These are phyloP conservation scores for Spodoptera litura DNA, from an alignment of 1,140 invertebrate species.

Conservation along the genomic window DNA sequence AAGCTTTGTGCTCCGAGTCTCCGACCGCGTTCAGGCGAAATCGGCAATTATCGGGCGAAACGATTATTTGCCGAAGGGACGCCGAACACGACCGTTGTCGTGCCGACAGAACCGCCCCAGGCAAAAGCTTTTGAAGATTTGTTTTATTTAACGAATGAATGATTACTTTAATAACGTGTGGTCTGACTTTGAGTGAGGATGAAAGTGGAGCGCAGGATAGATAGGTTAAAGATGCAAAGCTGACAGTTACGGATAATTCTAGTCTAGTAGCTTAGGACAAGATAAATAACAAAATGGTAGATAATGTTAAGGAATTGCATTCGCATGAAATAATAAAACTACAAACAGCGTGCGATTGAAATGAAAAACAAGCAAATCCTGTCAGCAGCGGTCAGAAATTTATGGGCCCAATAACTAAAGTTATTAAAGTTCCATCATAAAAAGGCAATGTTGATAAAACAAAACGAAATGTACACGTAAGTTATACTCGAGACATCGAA, in stretches of 20 bases:
- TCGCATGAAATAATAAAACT: constrained; percentile 1
- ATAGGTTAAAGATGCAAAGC: background rate
- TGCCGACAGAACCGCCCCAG: constrained; percentile 45
- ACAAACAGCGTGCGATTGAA: background rate
- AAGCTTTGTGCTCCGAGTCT: constrained; percentile 33
- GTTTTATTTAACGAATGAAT: constrained; percentile 42
- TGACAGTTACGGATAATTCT: background rate
- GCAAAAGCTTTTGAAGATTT: constrained; percentile 34
- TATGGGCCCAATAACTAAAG: constrained; percentile 22
- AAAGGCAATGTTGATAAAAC: background rate
- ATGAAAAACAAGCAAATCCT: background rate
- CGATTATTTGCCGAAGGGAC: constrained; percentile 53
- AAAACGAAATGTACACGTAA: constrained; percentile 6
- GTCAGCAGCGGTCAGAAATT: background rate
- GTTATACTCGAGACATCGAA: background rate
- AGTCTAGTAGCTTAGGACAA: background rate
- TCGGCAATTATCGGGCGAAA: constrained; percentile 53
- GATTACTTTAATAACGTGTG: constrained; percentile 40
- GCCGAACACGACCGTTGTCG: constrained; percentile 44
- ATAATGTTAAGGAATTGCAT: background rate
- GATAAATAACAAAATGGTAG: background rate
- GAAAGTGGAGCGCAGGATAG: constrained; percentile 19
- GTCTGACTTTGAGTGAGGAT: constrained; percentile 6
- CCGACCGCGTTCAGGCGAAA: constrained; percentile 21
- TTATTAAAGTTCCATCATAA: constrained; percentile 9